A percentile compares a stretch with the other conserved stretches of the same genome.
These are phyloP conservation scores for Hydriomena furcata DNA, from an alignment of 2,888 invertebrate species.

Conservation along the genomic window DNA sequence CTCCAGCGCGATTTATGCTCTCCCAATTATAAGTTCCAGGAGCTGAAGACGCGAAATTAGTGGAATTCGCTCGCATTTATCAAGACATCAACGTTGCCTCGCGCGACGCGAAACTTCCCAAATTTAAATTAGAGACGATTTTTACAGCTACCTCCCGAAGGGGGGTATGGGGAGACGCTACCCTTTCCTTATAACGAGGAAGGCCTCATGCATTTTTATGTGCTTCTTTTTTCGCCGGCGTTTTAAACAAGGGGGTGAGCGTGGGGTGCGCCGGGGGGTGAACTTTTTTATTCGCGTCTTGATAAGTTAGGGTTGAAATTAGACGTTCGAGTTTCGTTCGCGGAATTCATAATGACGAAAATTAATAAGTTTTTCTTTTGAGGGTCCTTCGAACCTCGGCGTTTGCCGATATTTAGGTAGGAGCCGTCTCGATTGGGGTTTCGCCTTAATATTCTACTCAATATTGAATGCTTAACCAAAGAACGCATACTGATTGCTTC, in stretches of 20 bases:
- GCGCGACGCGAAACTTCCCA: conserved; percentile 81
- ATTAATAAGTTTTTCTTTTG: conserved; percentile 83
- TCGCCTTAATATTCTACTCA: conserved; percentile 30
- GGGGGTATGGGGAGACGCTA: conserved; percentile 66
- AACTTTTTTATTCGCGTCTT: conserved; percentile 84
- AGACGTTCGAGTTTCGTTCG: conserved; percentile 84
- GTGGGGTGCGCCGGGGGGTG: conserved; percentile 75
- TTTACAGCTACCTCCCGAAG: conserved; percentile 82
- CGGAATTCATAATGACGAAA: conserved; percentile 84
- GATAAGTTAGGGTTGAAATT: conserved; percentile 85
- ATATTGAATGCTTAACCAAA: conserved; percentile 4
- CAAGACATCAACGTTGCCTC: conserved; percentile 81
- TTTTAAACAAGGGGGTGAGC: conserved; percentile 84
- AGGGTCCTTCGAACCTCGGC: conserved; percentile 67
- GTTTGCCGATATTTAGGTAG: conserved; percentile 53
- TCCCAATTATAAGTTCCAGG: conserved; percentile 80
- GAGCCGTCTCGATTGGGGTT: conserved; percentile 29
- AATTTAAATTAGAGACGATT: conserved; percentile 84
- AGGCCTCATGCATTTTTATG: conserved; percentile 85
- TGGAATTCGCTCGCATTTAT: conserved; percentile 81
- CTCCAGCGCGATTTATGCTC: conserved; percentile 71
- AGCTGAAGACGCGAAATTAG: conserved; percentile 79
- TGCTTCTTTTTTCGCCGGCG: conserved; percentile 84
- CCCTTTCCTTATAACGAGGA: conserved; percentile 85
- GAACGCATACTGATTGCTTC: conserved; percentile 1